Base-by-base conservation (phyloP, 2,113 vertebrate genomes). In the Erpornis zantholeuca region DNA sequence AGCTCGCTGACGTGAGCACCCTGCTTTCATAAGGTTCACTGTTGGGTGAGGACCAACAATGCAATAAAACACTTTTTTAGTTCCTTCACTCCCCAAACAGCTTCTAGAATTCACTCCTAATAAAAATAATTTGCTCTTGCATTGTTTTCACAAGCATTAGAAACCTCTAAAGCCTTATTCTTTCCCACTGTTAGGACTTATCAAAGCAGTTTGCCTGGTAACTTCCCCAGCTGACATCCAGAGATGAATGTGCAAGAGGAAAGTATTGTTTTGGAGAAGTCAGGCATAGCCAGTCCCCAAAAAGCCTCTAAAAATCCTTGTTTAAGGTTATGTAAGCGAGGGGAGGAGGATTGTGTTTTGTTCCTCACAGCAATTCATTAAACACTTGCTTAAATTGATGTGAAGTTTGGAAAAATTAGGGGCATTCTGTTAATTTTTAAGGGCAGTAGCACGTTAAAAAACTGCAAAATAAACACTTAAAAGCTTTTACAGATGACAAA, bases 201-300 rank as follows among this genome's bases (percentile, higher is more conserved):
- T 71, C 86, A 96, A 96, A 96, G 86, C 90, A 68, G 44, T 66
- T 95, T 93, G 94, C 82, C 82, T 95, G 85, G 87, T 92, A 92
- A 92, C 87, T 92, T 92, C 92, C 88, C 86, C 88, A 88, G 90
- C 77, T 95, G 94, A 93, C 92, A 94, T 72, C 53, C 80, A 93
- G 71, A 92, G 93, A 94, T 95, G 88, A 95, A 96, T 93, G 92
- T 66, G 82, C 79, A 68, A 96, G 78, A 79, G 82, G 27, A 71
- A 53, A 92, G 82, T 33, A 90, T 96, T 96, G 92, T 97, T 96
- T 92, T 82, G 90, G 88, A 92, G 57, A 96, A 95, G 69, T 90
- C 82, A 95, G 86, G 92, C 90, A 84, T 95, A 70, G 45, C 82
- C 53, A 82, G 80, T 47, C 61, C 88, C 82, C 92, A 86, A 79